phyloP scores from a whole-genome alignment of 1,140 invertebrate species.

The Maniola jurtina region DNA sequence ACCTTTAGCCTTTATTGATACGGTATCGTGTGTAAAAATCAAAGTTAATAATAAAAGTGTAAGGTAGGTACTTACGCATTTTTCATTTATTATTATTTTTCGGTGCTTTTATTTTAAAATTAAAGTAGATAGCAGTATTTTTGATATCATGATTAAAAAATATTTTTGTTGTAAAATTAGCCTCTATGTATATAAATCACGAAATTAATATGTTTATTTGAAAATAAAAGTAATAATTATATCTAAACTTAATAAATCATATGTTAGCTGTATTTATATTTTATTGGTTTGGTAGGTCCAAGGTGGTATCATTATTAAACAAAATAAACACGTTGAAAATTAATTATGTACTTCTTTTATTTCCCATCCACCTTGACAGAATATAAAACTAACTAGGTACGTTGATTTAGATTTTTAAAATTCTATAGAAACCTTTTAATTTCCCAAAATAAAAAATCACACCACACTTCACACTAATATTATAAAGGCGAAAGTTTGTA shows the following conservation, averaged over 20 bases:
- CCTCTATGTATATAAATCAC: background rate
- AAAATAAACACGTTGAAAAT: slow-evolving; percentile 32
- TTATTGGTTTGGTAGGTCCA: slow-evolving; percentile 33
- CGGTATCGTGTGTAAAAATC: background rate
- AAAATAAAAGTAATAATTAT: background rate
- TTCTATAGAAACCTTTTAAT: too few species aligned
- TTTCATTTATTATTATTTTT: slow-evolving; percentile 9
- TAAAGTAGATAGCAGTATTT: background rate
- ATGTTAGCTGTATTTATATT: slow-evolving; percentile 2
- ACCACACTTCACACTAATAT: too few species aligned
- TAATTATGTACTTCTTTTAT: slow-evolving; percentile 25
- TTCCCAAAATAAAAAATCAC: too few species aligned
- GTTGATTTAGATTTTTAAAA: too few species aligned
- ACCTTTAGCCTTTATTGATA: background rate
- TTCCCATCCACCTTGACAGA: background rate
- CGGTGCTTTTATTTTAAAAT: background rate
- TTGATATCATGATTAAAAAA: too few species aligned
- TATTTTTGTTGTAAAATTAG: background rate
- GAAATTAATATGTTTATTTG: background rate
- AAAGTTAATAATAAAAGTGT: background rate
- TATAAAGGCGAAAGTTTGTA: too few species aligned
- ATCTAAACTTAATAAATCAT: background rate
- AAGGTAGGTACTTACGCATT: slow-evolving; percentile 7
- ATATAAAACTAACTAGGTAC: too few species aligned
- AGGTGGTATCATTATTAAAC: slow-evolving; percentile 22